Base-by-base conservation (phyloP, 2,113 vertebrate genomes). In the Anser brachyrhynchus region DNA sequence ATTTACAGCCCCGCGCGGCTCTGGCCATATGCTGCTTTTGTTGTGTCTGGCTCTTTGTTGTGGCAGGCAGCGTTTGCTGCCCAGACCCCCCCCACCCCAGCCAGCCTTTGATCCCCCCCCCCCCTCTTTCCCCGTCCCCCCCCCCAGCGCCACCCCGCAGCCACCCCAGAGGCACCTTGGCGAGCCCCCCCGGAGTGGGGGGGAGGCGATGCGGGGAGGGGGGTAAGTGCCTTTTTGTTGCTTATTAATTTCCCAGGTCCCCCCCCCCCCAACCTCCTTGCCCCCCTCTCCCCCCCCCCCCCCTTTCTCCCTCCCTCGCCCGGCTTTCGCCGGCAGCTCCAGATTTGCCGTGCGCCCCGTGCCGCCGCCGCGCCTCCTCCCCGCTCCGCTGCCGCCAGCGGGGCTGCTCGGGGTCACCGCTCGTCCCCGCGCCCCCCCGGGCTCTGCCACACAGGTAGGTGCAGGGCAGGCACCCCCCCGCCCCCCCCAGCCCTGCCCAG, bases 11-110 rank as follows among this genome's bases (percentile, higher is more conserved):
- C 97, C 87, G 93, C 95, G 97, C 98, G 97, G 97, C 97, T 97
- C 97, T 96, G 97, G 97, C 98, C 98, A 98, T 98, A 98, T 98
- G 98, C 97, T 98, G 92, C 97, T 97, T 98, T 98, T 98, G 98
- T 98, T 97, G 97, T 92, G 91, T 91, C 97, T 97, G 96, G 95
- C 96, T 98, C 97, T 97, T 97, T 96, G 97, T 98, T 97, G 93
- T 97, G 97, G 96, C 95, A 97, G 98, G 97, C 97, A 96, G 97
- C 96, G 97, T 98, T 79, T 71, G 91, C 90, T 80, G 69, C 59
- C 71, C 51, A 75, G 71, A n/a, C n/a, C 67, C 12, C 23, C 28
- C 37, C 37, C 17, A n/a, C 37, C 37, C 37, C 44, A 7, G 3
- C 52, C 54, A 21, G 25, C 70, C 70, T 72, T 73, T 73, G 70